A percentile compares a stretch with the other conserved stretches of the same genome.
Conservation (phyloP, 2,888 invertebrate genomes). For the Celastrina argiolus region DNA sequence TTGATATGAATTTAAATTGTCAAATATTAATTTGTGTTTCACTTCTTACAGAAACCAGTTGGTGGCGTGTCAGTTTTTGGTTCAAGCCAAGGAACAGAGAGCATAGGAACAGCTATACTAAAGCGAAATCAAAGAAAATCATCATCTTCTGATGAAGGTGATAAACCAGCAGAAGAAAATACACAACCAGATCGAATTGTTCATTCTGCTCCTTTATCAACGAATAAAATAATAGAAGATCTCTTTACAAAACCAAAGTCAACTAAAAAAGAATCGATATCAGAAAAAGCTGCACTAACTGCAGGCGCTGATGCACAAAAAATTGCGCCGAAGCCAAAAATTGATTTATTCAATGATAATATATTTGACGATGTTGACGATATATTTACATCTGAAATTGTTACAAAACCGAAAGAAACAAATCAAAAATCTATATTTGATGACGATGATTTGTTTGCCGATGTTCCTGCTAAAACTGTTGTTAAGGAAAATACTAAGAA, state of each 20-base stretch:
- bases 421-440: slow-evolving; percentile 54
- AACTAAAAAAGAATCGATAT: slow-evolving; percentile 30
- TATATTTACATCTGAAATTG: slow-evolving; percentile 55
- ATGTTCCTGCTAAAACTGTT: slow-evolving; percentile 40
- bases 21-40: not conserved
- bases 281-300: slow-evolving; percentile 31
- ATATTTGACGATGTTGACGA: slow-evolving; percentile 70
- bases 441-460: slow-evolving; percentile 59
- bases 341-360: slow-evolving; percentile 61
- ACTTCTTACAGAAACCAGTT: slow-evolving; percentile 73
- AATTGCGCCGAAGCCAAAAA: slow-evolving; percentile 38
- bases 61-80: slow-evolving; percentile 80
- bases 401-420: slow-evolving; percentile 37
- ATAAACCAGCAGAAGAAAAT: slow-evolving; percentile 33
- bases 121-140: slow-evolving; percentile 53
- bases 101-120: slow-evolving; percentile 64
- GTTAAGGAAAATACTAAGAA: slow-evolving; percentile 30
- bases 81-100: slow-evolving; percentile 54
- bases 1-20: no score
- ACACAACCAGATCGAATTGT: slow-evolving; percentile 25
- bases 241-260: slow-evolving; percentile 53
- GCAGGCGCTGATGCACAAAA: slow-evolving; percentile 30
- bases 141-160: slow-evolving; percentile 51
- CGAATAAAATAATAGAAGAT: slow-evolving; percentile 50
- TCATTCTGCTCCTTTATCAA: not conserved